Base-by-base conservation (phyloP, 2,113 vertebrate genomes). In the Silurus glanis region DNA sequence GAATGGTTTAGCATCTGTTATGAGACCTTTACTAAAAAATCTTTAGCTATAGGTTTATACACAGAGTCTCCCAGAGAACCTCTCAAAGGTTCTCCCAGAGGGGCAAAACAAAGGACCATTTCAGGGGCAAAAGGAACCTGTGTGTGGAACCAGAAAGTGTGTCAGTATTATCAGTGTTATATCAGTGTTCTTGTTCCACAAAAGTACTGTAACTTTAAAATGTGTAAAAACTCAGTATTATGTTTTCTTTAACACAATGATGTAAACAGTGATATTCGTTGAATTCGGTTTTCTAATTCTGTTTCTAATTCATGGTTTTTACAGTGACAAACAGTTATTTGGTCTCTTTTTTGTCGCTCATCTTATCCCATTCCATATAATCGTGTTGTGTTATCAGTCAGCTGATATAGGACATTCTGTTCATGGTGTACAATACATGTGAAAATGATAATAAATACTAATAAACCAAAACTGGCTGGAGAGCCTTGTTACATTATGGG, bases 261-360 rank as follows among this genome's bases (percentile, higher is more conserved):
- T 45, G 21, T 37, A 45, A 80, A 37, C 16, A 9, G n/a, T 9
- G 59, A 21, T 83, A 37, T 56, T 82, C 23, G 61, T 67, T 45
- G 25, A n/a, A 23, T 47, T 56, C 53, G 62, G n/a, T 25, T 87
- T 83, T 87, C 51, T 83, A 78, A n/a, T 67, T 79, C 21, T 69
- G 25, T 66, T 16, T 78, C 55, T 56, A 56, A 79, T 37, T 37
- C 37, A 1, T 45, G n/a, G 12, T 19, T 49, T 67, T 66, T 19
- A 83, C 69, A 56, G 66, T 47, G 49, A 82, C 55, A 64, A 75
- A 78, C 47, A 59, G 25, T 9, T 67, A 47, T 64, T 64, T 74
- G 55, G 82, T 82, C 37, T 53, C 12, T 51, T 75, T 74, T 61
- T 25, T 23, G 0, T 23, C 21, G 8, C 69, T 72, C 55, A 83